phyloP scores from a whole-genome alignment of 2,113 vertebrate species.

The Neolamprologus hecqui region DNA sequence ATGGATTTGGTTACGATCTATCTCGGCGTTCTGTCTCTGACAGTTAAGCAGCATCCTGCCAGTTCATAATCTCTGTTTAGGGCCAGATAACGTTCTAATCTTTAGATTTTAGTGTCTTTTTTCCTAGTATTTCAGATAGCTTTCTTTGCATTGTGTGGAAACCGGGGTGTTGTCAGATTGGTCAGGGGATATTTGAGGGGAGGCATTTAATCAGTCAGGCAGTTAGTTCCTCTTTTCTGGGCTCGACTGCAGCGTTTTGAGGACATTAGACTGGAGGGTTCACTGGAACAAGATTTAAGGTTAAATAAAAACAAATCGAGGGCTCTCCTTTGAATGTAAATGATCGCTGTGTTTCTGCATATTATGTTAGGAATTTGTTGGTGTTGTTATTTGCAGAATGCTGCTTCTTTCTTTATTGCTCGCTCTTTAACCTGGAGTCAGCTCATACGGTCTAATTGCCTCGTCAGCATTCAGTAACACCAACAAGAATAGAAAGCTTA shows the following conservation, averaged over 20 bases:
- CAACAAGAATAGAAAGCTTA: background rate
- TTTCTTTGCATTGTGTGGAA: background rate
- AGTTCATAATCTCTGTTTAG: background rate
- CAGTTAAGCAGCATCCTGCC: background rate
- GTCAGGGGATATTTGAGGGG: background rate
- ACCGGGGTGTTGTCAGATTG: fast-evolving
- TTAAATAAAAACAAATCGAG: background rate
- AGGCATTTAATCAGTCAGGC: background rate
- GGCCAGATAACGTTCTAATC: background rate
- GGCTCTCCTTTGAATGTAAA: background rate
- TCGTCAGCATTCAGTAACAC: background rate
- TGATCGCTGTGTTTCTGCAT: fast-evolving
- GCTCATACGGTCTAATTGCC: fast-evolving
- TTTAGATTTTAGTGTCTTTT: background rate
- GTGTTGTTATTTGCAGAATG: background rate
- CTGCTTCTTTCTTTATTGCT: background rate
- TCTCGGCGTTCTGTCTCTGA: background rate
- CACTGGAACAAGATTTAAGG: background rate
- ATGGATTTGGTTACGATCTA: background rate
- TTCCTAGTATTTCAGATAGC: background rate
- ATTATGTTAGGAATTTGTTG: background rate
- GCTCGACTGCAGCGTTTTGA: background rate
- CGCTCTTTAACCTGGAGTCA: background rate
- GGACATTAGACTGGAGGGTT: background rate
- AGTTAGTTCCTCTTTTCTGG: background rate